Percentiles rank a stretch among this genome's conserved stretches.
phyloP scores from a whole-genome alignment of 2,113 vertebrate species.

The Papio anubis region DNA sequence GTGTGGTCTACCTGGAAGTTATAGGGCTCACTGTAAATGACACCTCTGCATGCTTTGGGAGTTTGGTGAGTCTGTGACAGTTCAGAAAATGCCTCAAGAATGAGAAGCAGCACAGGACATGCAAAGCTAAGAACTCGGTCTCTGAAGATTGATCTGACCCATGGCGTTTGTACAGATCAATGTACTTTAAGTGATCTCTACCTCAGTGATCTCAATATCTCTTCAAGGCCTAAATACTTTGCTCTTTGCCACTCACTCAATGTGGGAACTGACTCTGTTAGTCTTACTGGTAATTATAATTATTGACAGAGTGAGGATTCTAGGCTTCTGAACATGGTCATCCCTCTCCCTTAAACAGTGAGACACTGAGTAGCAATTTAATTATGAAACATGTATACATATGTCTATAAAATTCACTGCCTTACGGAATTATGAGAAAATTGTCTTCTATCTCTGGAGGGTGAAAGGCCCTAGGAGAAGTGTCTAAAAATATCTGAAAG shows the following conservation, averaged over 20 bases:
- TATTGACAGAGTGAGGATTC: not conserved
- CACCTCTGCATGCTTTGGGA: not conserved
- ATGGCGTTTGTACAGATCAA: not conserved
- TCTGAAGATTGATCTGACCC: not conserved
- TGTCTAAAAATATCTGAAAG: not conserved
- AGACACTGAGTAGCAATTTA: not conserved
- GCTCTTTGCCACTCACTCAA: not conserved
- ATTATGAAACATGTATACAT: not conserved
- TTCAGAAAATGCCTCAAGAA: not conserved
- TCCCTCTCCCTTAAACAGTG: not conserved
- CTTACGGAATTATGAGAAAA: conserved; percentile 17
- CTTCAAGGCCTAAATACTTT: not conserved
- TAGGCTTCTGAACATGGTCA: not conserved
- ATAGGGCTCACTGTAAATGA: not conserved
- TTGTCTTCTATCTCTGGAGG: not conserved
- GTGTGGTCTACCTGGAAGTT: not conserved
- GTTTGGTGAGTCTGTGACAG: not conserved
- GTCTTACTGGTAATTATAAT: not conserved
- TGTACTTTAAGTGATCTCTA: not conserved
- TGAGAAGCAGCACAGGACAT: not conserved
- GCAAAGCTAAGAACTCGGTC: not conserved
- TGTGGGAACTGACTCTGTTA: not conserved
- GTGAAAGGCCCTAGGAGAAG: not conserved
- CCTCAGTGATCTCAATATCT: not conserved
- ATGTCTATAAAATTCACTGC: not conserved